A percentile compares a stretch with the other conserved stretches of the same genome.
Evolutionary conservation across 2,888 invertebrate genomes (phyloP).

Genomic region (Cosmia pyralina): DNA sequence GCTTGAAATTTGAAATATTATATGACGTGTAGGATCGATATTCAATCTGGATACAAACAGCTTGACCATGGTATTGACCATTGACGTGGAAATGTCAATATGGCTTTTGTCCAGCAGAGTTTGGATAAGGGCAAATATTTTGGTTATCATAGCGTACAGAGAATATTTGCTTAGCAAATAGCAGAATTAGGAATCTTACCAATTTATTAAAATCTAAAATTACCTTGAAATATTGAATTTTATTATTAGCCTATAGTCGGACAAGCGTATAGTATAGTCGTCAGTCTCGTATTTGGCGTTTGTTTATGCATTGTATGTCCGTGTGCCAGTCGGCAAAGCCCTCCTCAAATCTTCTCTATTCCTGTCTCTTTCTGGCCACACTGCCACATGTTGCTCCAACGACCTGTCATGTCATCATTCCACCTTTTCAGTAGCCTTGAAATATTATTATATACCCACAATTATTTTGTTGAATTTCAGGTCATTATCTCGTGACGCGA

Average conservation of each 20-base stretch:
- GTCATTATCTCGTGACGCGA: slow-evolving; percentile 92
- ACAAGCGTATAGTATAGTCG: background rate
- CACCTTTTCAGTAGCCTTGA: background rate
- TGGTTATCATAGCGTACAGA: too few relatives aligned
- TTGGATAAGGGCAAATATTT: too few relatives aligned
- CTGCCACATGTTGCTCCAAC: background rate
- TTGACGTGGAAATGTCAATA: too few relatives aligned
- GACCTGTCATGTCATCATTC: background rate
- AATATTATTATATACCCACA: background rate
- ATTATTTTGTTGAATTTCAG: slow-evolving; percentile 74
- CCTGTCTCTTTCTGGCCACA: background rate
- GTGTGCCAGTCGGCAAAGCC: background rate
- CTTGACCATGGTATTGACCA: too few relatives aligned
- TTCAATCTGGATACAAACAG: too few relatives aligned
- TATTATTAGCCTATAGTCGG: background rate
- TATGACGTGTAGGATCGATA: too few relatives aligned
- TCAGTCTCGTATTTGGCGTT: background rate
- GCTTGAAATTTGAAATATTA: too few relatives aligned
- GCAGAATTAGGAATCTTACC: too few relatives aligned
- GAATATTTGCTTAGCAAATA: too few relatives aligned
- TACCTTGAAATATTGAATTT: too few relatives aligned
- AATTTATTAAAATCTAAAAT: too few relatives aligned
- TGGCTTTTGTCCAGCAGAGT: too few relatives aligned
- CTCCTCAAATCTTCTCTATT: background rate
- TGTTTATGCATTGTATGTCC: background rate